These are phyloP conservation scores for Plebejus anna DNA, from an alignment of 2,888 invertebrate genomes.

Conservation along the genomic window DNA sequence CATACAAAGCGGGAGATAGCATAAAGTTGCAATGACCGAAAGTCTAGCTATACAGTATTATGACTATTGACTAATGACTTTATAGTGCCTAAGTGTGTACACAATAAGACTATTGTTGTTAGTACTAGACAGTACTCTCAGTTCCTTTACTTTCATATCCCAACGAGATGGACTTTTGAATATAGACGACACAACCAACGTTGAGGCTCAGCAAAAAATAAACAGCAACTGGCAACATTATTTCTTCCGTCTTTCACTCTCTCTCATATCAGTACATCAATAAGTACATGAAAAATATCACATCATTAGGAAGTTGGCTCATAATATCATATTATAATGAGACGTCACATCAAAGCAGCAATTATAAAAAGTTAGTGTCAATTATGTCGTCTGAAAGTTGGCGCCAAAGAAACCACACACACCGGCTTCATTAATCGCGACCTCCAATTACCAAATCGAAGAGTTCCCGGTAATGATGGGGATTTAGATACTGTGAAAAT, in stretches of 20 bases:
- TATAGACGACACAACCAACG: too few species aligned
- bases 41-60: too few species aligned
- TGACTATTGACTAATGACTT: too few species aligned
- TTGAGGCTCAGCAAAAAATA: too few species aligned
- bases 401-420: conserved; percentile 57
- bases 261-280: not conserved
- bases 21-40: too few species aligned
- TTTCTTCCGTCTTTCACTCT: not conserved
- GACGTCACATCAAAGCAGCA: conserved; percentile 23
- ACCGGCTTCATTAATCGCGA: conserved; percentile 63
- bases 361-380: conserved; percentile 30
- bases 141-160: too few species aligned
- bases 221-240: too few species aligned
- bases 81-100: too few species aligned
- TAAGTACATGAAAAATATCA: not conserved
- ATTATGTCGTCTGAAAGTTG: conserved; percentile 30
- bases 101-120: too few species aligned
- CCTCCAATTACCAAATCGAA: conserved; percentile 64
- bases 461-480: conserved; percentile 39
- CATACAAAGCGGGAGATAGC: too few species aligned
- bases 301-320: conserved; percentile 17
- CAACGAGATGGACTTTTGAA: too few species aligned
- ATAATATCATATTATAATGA: conserved; percentile 19
- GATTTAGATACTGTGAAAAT: conserved; percentile 37
- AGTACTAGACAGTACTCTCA: too few species aligned